Evolutionary conservation across 2,797 vertebrate genomes (phyloP).

Genomic region (Apodemus agrarius): DNA sequence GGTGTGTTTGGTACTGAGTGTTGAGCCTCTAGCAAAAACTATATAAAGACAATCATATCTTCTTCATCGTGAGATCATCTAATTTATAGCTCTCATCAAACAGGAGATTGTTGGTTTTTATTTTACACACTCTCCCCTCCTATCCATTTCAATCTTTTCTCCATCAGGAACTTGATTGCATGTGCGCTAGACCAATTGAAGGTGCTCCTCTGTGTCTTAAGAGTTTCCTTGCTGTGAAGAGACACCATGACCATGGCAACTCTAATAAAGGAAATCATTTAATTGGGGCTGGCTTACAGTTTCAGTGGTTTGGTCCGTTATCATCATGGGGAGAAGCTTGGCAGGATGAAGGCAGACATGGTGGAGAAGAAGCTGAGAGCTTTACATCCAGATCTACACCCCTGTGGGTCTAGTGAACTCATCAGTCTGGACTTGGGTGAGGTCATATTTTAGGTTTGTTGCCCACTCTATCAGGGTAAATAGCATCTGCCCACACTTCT

Average conservation of each 20-base stretch:
- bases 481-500: background rate
- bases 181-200: background rate
- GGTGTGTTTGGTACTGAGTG: background rate
- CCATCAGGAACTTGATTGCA: background rate
- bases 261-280: background rate
- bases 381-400: background rate
- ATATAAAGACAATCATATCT: background rate
- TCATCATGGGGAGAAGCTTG: background rate
- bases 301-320: background rate
- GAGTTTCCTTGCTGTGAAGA: background rate
- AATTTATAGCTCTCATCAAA: slow-evolving; percentile 1
- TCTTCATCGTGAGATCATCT: background rate
- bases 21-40: background rate
- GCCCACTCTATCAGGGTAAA: background rate
- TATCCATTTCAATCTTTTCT: background rate
- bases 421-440: background rate
- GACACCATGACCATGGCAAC: background rate
- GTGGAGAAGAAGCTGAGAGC: background rate
- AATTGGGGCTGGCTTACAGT: background rate
- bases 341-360: background rate
- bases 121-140: background rate
- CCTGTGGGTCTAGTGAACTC: background rate
- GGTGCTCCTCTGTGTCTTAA: background rate
- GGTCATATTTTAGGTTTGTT: background rate
- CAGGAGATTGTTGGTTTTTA: background rate